Conservation (phyloP, 2,888 invertebrate genomes). For the Polylopha cassiicola region DNA sequence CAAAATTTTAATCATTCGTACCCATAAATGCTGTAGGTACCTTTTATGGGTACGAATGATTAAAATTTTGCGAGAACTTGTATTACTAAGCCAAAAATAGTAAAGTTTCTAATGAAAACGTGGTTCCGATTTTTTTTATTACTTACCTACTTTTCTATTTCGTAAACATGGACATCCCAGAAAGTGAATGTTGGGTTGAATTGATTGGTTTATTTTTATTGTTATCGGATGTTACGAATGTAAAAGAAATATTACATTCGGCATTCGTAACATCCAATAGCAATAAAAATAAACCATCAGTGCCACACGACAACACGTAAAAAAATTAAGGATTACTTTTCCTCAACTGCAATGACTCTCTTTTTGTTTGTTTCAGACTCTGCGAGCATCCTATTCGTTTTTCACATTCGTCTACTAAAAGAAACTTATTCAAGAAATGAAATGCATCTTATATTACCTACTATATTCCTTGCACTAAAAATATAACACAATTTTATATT, state of each 20-base stretch:
- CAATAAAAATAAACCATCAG: neutral
- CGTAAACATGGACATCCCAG: neutral
- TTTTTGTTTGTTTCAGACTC: slow-evolving; percentile 41
- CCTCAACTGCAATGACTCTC: no score
- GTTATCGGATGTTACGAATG: no score
- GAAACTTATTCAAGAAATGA: no score
- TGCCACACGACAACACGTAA: slow-evolving; percentile 1
- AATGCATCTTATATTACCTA: no score
- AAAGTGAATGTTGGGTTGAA: neutral
- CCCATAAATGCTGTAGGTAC: no score
- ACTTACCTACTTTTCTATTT: slow-evolving; percentile 5
- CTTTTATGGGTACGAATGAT: no score
- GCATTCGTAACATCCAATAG: neutral
- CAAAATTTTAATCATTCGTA: no score
- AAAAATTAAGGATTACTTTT: no score
- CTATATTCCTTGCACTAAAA: no score
- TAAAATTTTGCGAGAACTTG: neutral
- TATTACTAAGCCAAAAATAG: neutral
- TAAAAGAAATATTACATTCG: neutral
- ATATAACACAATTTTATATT: no score
- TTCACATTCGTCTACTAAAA: slow-evolving; percentile 44
- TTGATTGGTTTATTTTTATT: no score
- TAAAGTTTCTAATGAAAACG: slow-evolving; percentile 2
- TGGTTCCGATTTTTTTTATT: slow-evolving; percentile 7
- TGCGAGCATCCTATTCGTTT: slow-evolving; percentile 42